Evolutionary conservation across 2,888 invertebrate genomes (phyloP), one percentile per base, ranked within the genome.

Genomic region (Tubulanus polymorphus): DNA sequence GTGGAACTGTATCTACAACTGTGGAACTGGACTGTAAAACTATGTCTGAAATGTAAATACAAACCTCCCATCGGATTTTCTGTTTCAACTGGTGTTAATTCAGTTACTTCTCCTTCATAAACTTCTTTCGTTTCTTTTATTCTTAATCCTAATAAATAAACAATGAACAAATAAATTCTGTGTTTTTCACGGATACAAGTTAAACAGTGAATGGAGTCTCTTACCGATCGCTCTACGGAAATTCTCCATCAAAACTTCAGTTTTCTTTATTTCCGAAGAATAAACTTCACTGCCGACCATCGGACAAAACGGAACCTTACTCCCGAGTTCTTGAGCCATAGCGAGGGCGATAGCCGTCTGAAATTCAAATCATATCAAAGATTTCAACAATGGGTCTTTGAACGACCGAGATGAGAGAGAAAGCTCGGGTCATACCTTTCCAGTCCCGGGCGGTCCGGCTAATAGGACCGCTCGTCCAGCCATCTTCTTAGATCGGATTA

Each of bases 241-340:
- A 74, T 99, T 97, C 78, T 99, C 97, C 97, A 99, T 99, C 2
- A 99, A 82, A 0, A 99, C 96, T 82, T 99, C 99, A 0, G 99
- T 99, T 79, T 99, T 99, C 79, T 99, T 99, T 27, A 99, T 96
- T 81, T 99, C 99, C 30, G 92, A 89, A 68, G 97, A 97, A 81
- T 90, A 99, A 0, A 99, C 97, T 72, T 85, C 85, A 63, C 84
- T 84, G 10, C 84, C 85, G 49, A 85, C 85, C 84, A 86, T 84
- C 0, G 85, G 85, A 71, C 84, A 84, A 70, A 85, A 86, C 2
- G 85, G 85, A 5, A 84, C 79, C 82, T 99, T 99, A 70, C 88
- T 93, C 29, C 99, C 99, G 10, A 99, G 82, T 74, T 99, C 99
- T 75, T 99, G 97, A 1, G 97, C 93, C 63, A 99, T 93, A 1